A percentile compares a stretch with the other conserved stretches of the same genome.
phyloP scores from a whole-genome alignment of 2,888 invertebrate genomes.

The Heliconius hortense region DNA sequence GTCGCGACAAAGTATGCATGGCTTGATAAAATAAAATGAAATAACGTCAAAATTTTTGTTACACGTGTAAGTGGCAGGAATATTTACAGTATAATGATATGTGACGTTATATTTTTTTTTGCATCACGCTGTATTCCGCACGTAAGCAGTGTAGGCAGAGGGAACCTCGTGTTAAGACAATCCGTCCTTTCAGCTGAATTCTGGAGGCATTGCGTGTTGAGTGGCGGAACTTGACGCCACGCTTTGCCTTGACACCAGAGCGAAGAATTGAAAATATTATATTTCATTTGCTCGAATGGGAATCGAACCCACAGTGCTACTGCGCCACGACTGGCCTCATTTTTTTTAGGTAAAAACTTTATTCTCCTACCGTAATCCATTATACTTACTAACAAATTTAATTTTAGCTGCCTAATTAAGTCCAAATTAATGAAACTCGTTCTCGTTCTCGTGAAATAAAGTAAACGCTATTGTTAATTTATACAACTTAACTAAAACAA shows the following conservation, averaged over 20 bases:
- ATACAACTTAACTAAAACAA: background rate
- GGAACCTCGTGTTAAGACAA: too few relatives aligned
- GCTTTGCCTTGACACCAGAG: too few relatives aligned
- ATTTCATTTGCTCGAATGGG: too few relatives aligned
- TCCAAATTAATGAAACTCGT: background rate
- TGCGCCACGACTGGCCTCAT: too few relatives aligned
- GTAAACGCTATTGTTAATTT: background rate
- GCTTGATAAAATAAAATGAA: background rate
- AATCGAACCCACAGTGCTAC: too few relatives aligned
- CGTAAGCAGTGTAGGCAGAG: too few relatives aligned
- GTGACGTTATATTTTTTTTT: background rate
- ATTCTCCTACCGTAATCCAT: background rate
- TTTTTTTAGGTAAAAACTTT: background rate
- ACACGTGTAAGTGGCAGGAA: background rate
- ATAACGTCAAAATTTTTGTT: background rate
- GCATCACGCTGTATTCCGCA: too few relatives aligned
- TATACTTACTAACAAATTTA: background rate
- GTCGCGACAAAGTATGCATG: slow-evolving; percentile 7
- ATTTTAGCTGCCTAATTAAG: background rate
- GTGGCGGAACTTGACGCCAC: too few relatives aligned
- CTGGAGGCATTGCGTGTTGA: too few relatives aligned
- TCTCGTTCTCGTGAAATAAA: background rate
- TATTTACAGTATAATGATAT: background rate
- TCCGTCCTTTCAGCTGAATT: too few relatives aligned
- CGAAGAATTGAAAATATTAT: too few relatives aligned